phyloP scores from a whole-genome alignment of 1,140 invertebrate species.

The Anadara kagoshimensis region DNA sequence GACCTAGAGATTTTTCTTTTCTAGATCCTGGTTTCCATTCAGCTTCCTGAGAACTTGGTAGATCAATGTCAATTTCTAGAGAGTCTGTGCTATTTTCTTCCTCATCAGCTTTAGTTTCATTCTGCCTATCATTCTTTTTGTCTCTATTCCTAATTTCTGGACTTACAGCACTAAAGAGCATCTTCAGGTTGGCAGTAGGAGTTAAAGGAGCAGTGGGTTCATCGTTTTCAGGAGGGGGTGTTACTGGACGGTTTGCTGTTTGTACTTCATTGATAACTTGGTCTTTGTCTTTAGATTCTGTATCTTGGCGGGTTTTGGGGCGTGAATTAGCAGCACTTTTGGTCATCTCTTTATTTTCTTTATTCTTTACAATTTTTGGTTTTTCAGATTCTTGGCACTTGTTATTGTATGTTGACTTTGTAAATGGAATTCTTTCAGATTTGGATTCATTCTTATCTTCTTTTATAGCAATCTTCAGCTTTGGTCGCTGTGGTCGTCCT shows the following conservation, averaged over 20 bases:
- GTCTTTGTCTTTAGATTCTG: neutral
- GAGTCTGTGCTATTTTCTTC: constrained; percentile 10
- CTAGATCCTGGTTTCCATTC: constrained; percentile 55
- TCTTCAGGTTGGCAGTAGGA: constrained; percentile 73
- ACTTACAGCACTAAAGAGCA: constrained; percentile 72
- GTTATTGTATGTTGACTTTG: constrained; percentile 37
- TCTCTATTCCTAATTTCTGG: constrained; percentile 68
- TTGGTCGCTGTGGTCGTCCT: too few relatives aligned
- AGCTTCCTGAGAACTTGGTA: constrained; percentile 10
- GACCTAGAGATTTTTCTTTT: constrained; percentile 74
- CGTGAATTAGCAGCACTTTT: constrained; percentile 4
- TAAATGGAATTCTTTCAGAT: constrained; percentile 35
- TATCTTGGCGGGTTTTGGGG: neutral
- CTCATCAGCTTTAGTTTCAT: constrained; percentile 35
- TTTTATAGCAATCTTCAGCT: too few relatives aligned
- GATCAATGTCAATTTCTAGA: constrained; percentile 15
- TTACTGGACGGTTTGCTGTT: constrained; percentile 20
- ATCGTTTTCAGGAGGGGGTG: constrained; percentile 40
- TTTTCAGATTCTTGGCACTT: constrained; percentile 18
- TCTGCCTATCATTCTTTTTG: constrained; percentile 45
- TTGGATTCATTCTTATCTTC: too few relatives aligned
- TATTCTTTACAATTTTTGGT: constrained; percentile 14
- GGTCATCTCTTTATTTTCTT: constrained; percentile 42
- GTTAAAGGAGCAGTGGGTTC: constrained; percentile 60
- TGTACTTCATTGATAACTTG: neutral